Evolutionary conservation across 2,113 vertebrate species (phyloP), one percentile per base, ranked within the genome.

Genomic region (Eira barbara): DNA sequence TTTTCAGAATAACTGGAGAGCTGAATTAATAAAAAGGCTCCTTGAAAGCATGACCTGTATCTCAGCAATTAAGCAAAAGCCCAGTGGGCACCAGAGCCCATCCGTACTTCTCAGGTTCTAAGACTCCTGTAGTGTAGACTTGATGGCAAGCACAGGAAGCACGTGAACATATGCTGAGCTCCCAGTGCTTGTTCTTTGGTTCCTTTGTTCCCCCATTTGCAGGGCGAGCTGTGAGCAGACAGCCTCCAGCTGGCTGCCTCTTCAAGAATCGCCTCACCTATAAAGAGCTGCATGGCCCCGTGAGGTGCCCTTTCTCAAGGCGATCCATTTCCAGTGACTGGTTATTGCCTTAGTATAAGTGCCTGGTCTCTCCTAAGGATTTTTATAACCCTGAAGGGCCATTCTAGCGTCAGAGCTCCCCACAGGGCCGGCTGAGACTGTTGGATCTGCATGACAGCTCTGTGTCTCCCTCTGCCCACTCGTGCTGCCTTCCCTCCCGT

Each of bases 401-500:
- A 0, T 67, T 12, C 20, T 34, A 88, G 78, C 71, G 47, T 63
- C 42, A 55, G 69, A 69, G 57, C n/a, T 36, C 9, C 25, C 39
- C 11, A 0, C 0, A 15, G 34, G 13, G n/a, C 34, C 0, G 4
- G n/a, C 14, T 4, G n/a, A 20, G 27, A n/a, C 76, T 67, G 6
- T n/a, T 45, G 2, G 21, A 31, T 47, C 79, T 86, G 8, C 8
- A 0, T 67, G 78, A 27, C 65, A 63, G 65, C 57, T 80, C 11
- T 2, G 2, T 14, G 47, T 65, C 29, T 55, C 80, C 59, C 4
- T 78, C 34, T 74, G 42, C 27, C 14, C 39, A 23, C 14, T 34
- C 21, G 2, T 34, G 12, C n/a, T 59, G 21, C 61, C 57, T 67
- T 61, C 63, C 45, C n/a, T 18, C 13, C 47, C 12, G 4, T 7